Percentiles rank a stretch among this genome's conserved stretches.
These are phyloP conservation scores for Taeniopygia guttata DNA, from an alignment of 2,797 vertebrate species.

Conservation along the genomic window DNA sequence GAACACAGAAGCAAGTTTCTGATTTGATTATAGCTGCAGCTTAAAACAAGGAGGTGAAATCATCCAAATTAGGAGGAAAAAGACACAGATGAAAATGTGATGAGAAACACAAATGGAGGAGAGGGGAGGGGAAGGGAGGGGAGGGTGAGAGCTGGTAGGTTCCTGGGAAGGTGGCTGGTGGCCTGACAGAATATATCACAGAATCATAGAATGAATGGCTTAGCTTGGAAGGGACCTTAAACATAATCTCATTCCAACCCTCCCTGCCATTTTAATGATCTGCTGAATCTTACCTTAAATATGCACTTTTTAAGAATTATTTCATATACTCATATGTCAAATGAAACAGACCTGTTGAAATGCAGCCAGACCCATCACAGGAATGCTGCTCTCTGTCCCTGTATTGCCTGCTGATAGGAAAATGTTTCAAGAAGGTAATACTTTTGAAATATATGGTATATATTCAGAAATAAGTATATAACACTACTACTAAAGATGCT, in stretches of 20 bases:
- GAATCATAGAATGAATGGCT: not conserved
- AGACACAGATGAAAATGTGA: not conserved
- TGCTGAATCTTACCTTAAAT: not conserved
- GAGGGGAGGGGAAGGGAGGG: not conserved
- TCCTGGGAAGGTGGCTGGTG: accelerated
- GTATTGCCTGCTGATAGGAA: not conserved
- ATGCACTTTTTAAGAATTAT: accelerated
- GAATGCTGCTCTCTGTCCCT: not conserved
- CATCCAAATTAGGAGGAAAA: not conserved
- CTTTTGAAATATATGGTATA: not conserved
- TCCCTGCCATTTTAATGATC: not conserved
- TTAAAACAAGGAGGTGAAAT: not conserved
- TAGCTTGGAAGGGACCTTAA: not conserved
- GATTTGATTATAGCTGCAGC: not conserved
- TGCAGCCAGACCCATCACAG: not conserved
- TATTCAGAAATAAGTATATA: not conserved
- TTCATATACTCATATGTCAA: not conserved
- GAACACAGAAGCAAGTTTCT: not conserved
- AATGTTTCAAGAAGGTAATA: not conserved
- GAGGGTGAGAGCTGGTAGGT: no score
- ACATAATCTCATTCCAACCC: not conserved
- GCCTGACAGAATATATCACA: not conserved
- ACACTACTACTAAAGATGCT: not conserved
- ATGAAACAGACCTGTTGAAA: not conserved
- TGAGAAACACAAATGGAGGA: not conserved